phyloP scores from a whole-genome alignment of 2,888 invertebrate species.

The Thera britannica region DNA sequence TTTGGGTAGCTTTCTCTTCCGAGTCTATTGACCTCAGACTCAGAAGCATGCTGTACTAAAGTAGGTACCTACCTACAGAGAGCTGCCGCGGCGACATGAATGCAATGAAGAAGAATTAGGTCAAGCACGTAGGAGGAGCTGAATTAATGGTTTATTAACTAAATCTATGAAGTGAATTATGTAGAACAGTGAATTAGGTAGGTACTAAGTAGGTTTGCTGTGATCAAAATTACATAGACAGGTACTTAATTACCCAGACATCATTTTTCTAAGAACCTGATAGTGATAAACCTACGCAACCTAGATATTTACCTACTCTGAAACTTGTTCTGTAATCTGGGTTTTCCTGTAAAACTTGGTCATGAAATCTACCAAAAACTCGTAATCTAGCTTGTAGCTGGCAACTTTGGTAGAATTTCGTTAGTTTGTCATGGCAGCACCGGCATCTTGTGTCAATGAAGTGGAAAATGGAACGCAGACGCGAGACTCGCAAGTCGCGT shows the following conservation, averaged over 20 bases:
- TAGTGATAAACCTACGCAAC: background rate
- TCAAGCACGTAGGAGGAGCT: background rate
- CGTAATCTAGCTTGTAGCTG: conserved; percentile 3
- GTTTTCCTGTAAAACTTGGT: background rate
- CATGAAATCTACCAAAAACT: conserved; percentile 6
- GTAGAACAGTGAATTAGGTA: background rate
- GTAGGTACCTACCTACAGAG: background rate
- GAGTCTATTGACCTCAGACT: conserved; percentile 18
- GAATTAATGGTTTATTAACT: background rate
- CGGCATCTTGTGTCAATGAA: conserved; percentile 26
- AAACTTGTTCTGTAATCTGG: too few relatives aligned
- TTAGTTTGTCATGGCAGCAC: conserved; percentile 27
- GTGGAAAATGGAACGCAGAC: conserved; percentile 34
- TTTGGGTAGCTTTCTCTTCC: conserved; percentile 16
- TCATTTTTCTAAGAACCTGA: too few relatives aligned
- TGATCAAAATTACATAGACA: too few relatives aligned
- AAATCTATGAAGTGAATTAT: too few relatives aligned
- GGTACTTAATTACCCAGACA: too few relatives aligned
- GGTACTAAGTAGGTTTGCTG: too few relatives aligned
- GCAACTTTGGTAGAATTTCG: conserved; percentile 21
- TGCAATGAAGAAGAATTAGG: conserved; percentile 12
- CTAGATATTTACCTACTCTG: too few relatives aligned
- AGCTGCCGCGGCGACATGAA: background rate
- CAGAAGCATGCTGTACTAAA: background rate
- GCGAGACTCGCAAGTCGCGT: conserved; percentile 36